Percentiles rank a stretch among this genome's conserved stretches.
Conservation (phyloP, 1,140 invertebrate species). For the Diabrotica virgifera region DNA sequence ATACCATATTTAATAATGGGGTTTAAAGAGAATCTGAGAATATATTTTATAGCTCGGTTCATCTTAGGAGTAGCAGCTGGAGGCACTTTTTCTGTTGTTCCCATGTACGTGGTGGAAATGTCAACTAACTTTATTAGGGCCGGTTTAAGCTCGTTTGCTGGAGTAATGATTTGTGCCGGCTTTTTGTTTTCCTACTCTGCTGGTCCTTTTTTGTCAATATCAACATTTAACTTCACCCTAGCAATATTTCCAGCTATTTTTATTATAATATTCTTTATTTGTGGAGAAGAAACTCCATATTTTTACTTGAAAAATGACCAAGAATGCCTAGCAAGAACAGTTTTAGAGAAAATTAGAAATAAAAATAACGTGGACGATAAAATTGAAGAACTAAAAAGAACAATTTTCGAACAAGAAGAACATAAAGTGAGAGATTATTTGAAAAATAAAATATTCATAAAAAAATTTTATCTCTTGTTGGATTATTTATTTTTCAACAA, state of each 20-base stretch:
- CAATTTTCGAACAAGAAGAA: slow-evolving; percentile 32
- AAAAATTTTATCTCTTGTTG: slow-evolving; percentile 66
- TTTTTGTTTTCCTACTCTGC: slow-evolving; percentile 52
- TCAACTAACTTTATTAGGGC: slow-evolving; percentile 42
- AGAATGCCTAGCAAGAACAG: slow-evolving; percentile 57
- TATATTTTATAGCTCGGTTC: slow-evolving; percentile 42
- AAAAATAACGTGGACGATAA: slow-evolving; percentile 53
- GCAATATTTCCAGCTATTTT: slow-evolving; percentile 52
- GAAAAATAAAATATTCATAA: slow-evolving; percentile 54
- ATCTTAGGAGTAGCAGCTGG: slow-evolving; percentile 37
- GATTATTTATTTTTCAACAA: slow-evolving; percentile 71
- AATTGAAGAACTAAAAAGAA: slow-evolving; percentile 25
- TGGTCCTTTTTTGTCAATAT: slow-evolving; percentile 58
- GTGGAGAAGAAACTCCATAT: slow-evolving; percentile 71
- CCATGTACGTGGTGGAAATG: slow-evolving; percentile 54
- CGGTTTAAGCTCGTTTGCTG: slow-evolving; percentile 30
- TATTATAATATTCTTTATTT: slow-evolving; percentile 51
- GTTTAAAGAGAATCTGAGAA: slow-evolving; percentile 43
- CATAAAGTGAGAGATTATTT: slow-evolving; percentile 56
- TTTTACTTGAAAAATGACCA: slow-evolving; percentile 60
- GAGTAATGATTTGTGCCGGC: slow-evolving; percentile 35
- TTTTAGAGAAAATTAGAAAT: slow-evolving; percentile 59
- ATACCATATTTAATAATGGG: slow-evolving; percentile 25
- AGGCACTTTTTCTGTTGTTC: slow-evolving; percentile 51
- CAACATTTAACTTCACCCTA: slow-evolving; percentile 52